Evolutionary conservation across 2,113 vertebrate species (phyloP).

Genomic region (Platichthys flesus): DNA sequence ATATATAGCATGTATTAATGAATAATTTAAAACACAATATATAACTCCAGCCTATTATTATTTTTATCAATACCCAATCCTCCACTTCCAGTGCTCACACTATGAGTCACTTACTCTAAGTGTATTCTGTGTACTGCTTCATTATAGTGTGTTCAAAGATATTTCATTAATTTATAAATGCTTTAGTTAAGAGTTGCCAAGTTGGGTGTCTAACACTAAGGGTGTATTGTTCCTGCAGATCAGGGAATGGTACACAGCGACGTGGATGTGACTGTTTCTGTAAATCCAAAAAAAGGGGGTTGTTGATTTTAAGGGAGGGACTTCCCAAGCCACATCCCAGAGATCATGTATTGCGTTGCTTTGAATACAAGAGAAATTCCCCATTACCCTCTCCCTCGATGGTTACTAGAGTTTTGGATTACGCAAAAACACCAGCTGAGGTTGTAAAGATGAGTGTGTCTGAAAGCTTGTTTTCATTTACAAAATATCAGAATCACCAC

Average conservation of each 20-base stretch:
- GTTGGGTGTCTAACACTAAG: background rate
- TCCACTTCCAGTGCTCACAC: background rate
- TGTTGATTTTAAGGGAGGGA: constrained; percentile 62
- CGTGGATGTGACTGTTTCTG: constrained; percentile 10
- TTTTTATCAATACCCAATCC: background rate
- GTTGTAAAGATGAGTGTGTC: background rate
- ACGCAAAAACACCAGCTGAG: constrained; percentile 32
- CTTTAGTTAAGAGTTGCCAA: too few relatives aligned
- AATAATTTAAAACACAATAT: background rate
- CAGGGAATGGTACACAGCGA: background rate
- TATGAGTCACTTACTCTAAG: background rate
- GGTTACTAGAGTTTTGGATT: background rate
- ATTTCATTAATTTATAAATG: background rate
- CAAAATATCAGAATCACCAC: too few relatives aligned
- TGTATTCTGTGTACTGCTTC: background rate
- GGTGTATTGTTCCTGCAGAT: background rate
- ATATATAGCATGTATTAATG: background rate
- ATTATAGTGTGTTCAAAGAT: background rate
- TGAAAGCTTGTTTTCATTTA: background rate
- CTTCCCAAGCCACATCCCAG: constrained; percentile 66
- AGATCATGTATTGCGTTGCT: background rate
- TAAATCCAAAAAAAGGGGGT: constrained; percentile 6
- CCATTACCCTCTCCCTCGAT: background rate
- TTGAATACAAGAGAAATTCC: constrained; percentile 35
- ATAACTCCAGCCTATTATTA: background rate